These are phyloP conservation scores for Cochlearius cochlearius DNA, from an alignment of 2,113 vertebrate genomes.

Conservation along the genomic window DNA sequence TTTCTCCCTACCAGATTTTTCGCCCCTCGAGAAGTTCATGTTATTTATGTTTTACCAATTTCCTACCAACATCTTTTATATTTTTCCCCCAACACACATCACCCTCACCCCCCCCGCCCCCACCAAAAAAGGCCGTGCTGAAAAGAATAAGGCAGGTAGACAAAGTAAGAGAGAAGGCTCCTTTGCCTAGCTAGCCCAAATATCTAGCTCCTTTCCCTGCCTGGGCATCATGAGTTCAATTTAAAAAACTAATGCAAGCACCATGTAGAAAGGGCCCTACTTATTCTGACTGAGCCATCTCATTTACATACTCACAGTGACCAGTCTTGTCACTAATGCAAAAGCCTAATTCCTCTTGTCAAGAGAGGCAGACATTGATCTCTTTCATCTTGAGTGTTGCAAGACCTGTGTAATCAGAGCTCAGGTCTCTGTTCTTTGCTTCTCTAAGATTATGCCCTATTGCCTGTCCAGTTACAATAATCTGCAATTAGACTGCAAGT, in stretches of 20 bases:
- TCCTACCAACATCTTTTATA: neutral
- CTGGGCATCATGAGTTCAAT: neutral
- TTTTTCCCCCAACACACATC: neutral
- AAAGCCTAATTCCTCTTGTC: neutral
- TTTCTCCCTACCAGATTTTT: neutral
- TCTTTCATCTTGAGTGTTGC: neutral
- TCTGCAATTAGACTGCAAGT: constrained; percentile 26
- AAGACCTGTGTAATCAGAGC: constrained; percentile 29
- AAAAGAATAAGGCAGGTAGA: neutral
- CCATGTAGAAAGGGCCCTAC: neutral
- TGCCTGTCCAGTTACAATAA: neutral
- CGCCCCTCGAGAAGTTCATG: neutral
- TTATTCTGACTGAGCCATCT: neutral
- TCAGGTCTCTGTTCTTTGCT: neutral
- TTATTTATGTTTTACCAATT: neutral
- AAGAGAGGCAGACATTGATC: neutral
- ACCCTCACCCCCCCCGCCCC: neutral
- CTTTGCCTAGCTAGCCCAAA: neutral
- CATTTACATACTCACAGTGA: neutral
- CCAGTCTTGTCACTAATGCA: constrained; percentile 10
- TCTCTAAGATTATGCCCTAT: neutral
- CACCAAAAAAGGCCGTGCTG: neutral
- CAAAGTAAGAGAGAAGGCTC: neutral
- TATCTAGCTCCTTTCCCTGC: neutral
- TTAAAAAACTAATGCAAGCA: neutral